Conservation (phyloP, 2,113 vertebrate species). For the Thryonomys swinderianus region DNA sequence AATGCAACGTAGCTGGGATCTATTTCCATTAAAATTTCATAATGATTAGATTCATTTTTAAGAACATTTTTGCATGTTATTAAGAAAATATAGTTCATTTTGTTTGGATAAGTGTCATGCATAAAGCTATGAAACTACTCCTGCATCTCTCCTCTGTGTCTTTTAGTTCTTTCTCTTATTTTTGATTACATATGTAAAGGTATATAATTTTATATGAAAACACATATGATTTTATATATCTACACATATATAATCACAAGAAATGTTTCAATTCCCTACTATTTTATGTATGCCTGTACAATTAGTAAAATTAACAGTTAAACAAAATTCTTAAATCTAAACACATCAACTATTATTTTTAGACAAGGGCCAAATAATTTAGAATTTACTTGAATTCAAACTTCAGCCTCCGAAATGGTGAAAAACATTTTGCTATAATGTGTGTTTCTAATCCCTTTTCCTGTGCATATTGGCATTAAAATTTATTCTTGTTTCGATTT, state of each 20-base stretch:
- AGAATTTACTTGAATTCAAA: constrained; percentile 22
- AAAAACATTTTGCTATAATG: constrained; percentile 4
- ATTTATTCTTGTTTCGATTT: constrained; percentile 61
- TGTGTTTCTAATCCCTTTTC: not conserved
- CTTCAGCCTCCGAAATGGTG: not conserved
- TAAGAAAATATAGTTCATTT: not conserved
- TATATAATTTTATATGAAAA: not conserved
- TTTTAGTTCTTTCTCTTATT: not conserved
- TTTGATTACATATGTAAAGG: not conserved
- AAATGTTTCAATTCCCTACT: not conserved
- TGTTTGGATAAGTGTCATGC: not conserved
- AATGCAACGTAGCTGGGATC: not conserved
- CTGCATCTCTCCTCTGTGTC: not conserved
- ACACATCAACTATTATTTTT: not conserved
- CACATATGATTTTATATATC: not conserved
- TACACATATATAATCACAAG: not conserved
- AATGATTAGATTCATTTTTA: constrained; percentile 11
- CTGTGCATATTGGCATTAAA: not conserved
- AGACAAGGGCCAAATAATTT: not conserved
- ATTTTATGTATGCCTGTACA: not conserved
- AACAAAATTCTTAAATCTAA: constrained; percentile 26
- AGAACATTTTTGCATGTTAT: not conserved
- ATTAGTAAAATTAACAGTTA: not conserved
- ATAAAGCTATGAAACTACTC: not conserved
- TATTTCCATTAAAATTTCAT: constrained; percentile 27